Percentiles rank a stretch among this genome's conserved stretches.
These are phyloP conservation scores for Chelonus insularis DNA, from an alignment of 1,140 invertebrate genomes.

Conservation along the genomic window DNA sequence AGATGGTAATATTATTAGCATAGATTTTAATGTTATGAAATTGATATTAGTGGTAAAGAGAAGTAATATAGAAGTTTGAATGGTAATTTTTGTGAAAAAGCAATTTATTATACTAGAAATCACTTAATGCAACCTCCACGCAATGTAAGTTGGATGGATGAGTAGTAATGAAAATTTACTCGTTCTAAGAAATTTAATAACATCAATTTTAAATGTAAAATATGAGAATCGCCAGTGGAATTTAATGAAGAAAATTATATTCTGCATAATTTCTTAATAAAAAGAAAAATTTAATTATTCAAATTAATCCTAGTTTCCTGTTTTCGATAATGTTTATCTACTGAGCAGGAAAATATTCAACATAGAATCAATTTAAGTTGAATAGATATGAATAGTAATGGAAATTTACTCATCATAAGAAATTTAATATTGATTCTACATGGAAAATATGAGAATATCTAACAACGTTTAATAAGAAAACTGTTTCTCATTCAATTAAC, in stretches of 20 bases:
- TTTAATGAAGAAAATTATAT: no score
- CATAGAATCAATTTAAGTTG: conserved; percentile 24
- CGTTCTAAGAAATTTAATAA: no score
- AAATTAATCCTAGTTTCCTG: no score
- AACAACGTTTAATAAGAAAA: no score
- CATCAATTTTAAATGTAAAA: no score
- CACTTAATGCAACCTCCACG: conserved; percentile 14
- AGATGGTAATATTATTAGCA: neutral
- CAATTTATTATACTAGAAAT: conserved; percentile 33
- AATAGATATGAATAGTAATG: conserved; percentile 46
- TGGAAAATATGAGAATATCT: conserved; percentile 49
- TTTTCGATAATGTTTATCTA: no score
- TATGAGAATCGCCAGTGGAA: no score
- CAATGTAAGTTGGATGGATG: conserved; percentile 29
- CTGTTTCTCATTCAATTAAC: no score
- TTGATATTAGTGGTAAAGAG: conserved; percentile 9
- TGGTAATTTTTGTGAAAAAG: conserved; percentile 39
- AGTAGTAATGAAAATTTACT: conserved; percentile 56
- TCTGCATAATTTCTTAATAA: no score
- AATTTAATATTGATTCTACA: conserved; percentile 58
- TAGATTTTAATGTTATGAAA: neutral
- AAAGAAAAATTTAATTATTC: no score
- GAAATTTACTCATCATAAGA: conserved; percentile 56
- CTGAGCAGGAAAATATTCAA: no score
- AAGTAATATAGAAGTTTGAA: conserved; percentile 35